phyloP scores from a whole-genome alignment of 92 coral and sea anemone genomes.

The Epizoanthus stellaris region DNA sequence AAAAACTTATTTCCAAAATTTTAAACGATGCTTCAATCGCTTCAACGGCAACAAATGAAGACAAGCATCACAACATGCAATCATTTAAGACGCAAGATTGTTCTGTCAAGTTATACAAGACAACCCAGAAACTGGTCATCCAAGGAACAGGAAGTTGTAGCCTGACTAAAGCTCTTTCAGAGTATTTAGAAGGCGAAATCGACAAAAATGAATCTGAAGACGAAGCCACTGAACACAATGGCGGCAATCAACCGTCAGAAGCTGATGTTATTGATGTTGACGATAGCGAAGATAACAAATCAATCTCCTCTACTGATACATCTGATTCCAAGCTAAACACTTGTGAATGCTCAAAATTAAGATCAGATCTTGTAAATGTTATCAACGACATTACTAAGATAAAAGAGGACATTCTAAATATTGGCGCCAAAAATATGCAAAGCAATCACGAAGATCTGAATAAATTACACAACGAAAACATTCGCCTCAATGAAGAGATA shows the following conservation, averaged over 20 bases:
- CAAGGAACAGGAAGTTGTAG: conserved; percentile 18
- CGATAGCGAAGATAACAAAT: background rate
- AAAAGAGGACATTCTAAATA: conserved; percentile 1
- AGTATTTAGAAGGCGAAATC: conserved; percentile 1
- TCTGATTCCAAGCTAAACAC: background rate
- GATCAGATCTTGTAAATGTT: conserved; percentile 3
- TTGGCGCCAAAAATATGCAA: conserved; percentile 13
- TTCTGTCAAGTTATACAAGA: conserved; percentile 24
- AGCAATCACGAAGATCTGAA: background rate
- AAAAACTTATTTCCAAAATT: conserved; percentile 8
- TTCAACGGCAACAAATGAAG: background rate
- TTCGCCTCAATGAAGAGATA: conserved; percentile 1
- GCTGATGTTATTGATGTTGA: background rate
- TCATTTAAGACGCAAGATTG: conserved; percentile 23
- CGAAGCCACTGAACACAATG: conserved; percentile 21
- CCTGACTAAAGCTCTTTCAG: conserved; percentile 5
- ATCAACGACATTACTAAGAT: conserved; percentile 2
- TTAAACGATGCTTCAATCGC: conserved; percentile 6
- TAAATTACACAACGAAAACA: conserved; percentile 1
- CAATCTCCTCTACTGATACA: background rate
- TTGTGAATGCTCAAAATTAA: conserved; percentile 11
- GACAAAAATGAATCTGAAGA: background rate
- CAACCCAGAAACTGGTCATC: conserved; percentile 4
- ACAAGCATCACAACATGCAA: conserved; percentile 33
- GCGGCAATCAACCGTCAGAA: background rate